Evolutionary conservation across 2,888 invertebrate genomes (phyloP), one percentile per base, ranked within the genome.

Genomic region (Agonum fuliginosum): DNA sequence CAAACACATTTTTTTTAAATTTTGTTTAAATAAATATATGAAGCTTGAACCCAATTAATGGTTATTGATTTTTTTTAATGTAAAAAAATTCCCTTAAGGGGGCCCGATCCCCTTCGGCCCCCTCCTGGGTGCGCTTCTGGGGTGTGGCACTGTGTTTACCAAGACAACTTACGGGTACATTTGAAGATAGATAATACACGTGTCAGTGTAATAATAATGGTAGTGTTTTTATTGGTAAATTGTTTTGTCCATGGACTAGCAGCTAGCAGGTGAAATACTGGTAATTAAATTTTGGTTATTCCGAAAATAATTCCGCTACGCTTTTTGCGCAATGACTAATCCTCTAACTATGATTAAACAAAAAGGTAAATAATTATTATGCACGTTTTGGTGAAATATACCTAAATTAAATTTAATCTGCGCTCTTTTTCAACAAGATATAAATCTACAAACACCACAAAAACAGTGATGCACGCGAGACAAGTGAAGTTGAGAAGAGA

Each of bases 281-380:
- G n/a, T n/a, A n/a, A 62, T 62, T 62, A 62, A 17, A 14, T 62
- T 62, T 62, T 30, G 58, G 58, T 12, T 62, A 62, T 62, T 62
- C 58, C 58, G 17, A 46, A 46, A 46, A 46, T 62, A 62, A 62
- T 62, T 62, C 8, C 17, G 58, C 17, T 62, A 62, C 58, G 58
- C 17, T 62, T 30, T 62, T 62, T 62, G 58, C 27, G 27, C 58
- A 30, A 14, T 62, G 58, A 62, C 17, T 62, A 62, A 54, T 46
- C 46, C 37, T 37, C 8, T n/a, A 37, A 37, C 8, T 10, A 37
- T 37, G 2, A 37, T 37, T 37, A 37, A 37, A 37, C 37, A 37
- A 37, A 37, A 37, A 37, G 37, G 1, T n/a, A 10, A 37, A 37
- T 37, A 37, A 37, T 37, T 37, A 37, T 37, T 37, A 37, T 37